Evolutionary conservation across 37 sponge, comb jelly and placozoan genomes (phyloP), one percentile per base, ranked within the genome.

Genomic region (Lycopodina hypogea): DNA sequence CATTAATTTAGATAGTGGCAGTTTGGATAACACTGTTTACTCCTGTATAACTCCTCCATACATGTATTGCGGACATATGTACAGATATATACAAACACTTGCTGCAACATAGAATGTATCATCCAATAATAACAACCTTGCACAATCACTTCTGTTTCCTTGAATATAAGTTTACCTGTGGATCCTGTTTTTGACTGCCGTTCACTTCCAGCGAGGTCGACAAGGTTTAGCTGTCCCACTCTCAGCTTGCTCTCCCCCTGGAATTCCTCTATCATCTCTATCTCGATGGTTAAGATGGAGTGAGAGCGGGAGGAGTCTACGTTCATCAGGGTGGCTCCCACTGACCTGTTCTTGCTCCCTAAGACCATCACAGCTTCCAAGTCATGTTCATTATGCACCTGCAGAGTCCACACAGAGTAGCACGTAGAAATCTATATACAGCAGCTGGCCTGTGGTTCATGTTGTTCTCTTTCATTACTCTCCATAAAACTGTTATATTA

Each of bases 301-400:
- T 97, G 98, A 9, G 98, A 97, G 8, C 98, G 92, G 45, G 96
- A 95, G 17, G 98, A 97, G 60, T 97, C 98, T 0, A 85, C 88
- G 82, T 97, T 97, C 98, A 97, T 97, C 39, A 93, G 78, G 14
- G 98, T 97, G 63, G 95, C 98, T 22, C 98, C 98, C 40, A 95
- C 93, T 4, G 91, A 89, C 36, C 98, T 83, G 78, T 90, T 93
- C 76, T 86, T 95, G 56, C 90, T 79, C 0, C 98, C 98, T 29
- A 87, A 56, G 22, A 93, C 93, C 91, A 97, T 92, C 28, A 95
- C 81, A 19, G 39, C 56, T 64, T 90, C 91, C 67, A 96, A 60
- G 33, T 93, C 90, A n/a, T 58, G 29, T 3, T 33, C 74, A 83
- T 81, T 91, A 28, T 79, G 81, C 18, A 85, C 85, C 81, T 81